Base-by-base conservation (phyloP, 2,113 vertebrate species). In the Apistogramma diplotaenia region DNA sequence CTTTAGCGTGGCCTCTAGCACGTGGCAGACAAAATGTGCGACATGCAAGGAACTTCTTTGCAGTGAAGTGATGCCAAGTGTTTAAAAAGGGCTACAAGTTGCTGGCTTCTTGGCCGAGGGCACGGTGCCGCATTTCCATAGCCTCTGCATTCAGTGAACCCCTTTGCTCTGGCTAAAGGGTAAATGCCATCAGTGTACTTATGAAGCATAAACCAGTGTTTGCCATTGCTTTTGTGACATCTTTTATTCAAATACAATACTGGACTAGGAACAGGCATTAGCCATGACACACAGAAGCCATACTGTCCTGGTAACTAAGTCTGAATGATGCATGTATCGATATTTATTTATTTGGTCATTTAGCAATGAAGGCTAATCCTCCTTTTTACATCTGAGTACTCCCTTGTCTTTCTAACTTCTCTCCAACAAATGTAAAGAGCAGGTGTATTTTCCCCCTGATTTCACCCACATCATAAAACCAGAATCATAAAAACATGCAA, bases 391-490 rank as follows among this genome's bases (percentile, higher is more conserved):
- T 25, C 58, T 43, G n/a, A 54, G 18, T 57, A 58, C 23, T 11
- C 5, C 9, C 1, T 16, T 16, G 21, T 5, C 8, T 56, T 49
- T 74, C 4, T 13, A 79, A 79, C 55, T 67, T 79, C 23, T 10
- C 62, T 76, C 4, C 53, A 76, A 79, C 49, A 74, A 82, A 72
- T 56, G 40, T 60, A 87, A 86, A 75, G 57, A 60, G 78, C 59
- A 89, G 65, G 76, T 85, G 73, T 5, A 59, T 74, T 74, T 83
- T 87, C 40, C 73, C 25, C 58, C 51, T 65, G 60, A 25, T 9
- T 54, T 74, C 35, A 76, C n/a, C 35, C 43, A 76, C 61, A 85
- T 70, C 43, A 37, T 51, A 33, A 12, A 25, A 27, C 19, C 27
- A 59, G 57, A 25, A 43, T 75, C n/a, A 13, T 70, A 53, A 78